Evolutionary conservation across 2,113 vertebrate species (phyloP).

Genomic region (Dicrurus megarhynchus): DNA sequence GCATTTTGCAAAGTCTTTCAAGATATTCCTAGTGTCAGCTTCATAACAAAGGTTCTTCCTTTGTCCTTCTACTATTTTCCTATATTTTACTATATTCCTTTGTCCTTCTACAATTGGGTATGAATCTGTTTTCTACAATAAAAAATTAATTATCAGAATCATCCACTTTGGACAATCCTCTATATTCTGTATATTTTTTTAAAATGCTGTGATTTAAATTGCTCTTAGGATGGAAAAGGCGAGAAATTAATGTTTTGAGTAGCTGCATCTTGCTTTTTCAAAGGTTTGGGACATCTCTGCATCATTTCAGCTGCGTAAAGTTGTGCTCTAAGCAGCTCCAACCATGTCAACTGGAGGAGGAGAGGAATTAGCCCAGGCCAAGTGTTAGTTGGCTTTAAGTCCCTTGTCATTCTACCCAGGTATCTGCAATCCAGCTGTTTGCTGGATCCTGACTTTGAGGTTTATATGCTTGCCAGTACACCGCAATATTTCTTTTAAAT

Average conservation of each 20-base stretch:
- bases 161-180: not conserved
- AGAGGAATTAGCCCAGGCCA: not conserved
- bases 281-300: not conserved
- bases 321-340: not conserved
- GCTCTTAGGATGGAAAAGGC: not conserved
- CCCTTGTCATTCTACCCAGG: not conserved
- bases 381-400: not conserved
- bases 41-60: not conserved
- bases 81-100: too few species aligned
- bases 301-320: not conserved
- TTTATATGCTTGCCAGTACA: not conserved
- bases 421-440: slow-evolving; percentile 23
- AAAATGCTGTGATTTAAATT: not conserved
- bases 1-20: not conserved
- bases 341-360: not conserved
- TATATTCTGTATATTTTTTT: not conserved
- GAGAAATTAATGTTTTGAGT: not conserved
- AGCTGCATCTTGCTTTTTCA: not conserved
- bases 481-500: slow-evolving; percentile 24
- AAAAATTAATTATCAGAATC: not conserved
- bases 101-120: not conserved
- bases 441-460: not conserved
- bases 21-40: not conserved
- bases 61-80: not conserved
- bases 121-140: not conserved